Evolutionary conservation across 2,888 invertebrate species (phyloP).

Genomic region (Tolmerus cingulatus): DNA sequence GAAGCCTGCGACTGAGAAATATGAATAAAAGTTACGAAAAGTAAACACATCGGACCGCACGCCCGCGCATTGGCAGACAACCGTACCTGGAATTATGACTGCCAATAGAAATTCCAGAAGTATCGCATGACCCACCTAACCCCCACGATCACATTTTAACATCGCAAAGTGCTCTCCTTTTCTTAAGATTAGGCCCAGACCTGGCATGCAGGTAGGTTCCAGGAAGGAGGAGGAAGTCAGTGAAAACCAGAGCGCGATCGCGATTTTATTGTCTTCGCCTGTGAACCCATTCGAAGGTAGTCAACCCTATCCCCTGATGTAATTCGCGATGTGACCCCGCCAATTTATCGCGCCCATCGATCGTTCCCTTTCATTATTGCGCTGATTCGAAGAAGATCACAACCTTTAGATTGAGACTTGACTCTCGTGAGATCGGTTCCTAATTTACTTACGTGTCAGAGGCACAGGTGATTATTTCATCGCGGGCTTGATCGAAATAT

Average conservation of each 20-base stretch:
- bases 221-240: background rate
- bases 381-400: constrained; percentile 11
- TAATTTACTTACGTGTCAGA: constrained; percentile 21
- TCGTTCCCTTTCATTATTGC: constrained; percentile 40
- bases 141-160: constrained; percentile 46
- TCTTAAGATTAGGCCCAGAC: constrained; percentile 17
- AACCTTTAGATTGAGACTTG: constrained; percentile 6
- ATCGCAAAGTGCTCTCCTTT: constrained; percentile 37
- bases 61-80: background rate
- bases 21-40: background rate
- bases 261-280: constrained; percentile 38
- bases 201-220: background rate
- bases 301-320: constrained; percentile 43
- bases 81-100: constrained; percentile 41
- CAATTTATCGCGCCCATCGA: background rate
- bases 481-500: background rate
- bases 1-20: background rate
- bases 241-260: constrained; percentile 8
- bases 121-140: constrained; percentile 45
- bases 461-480: background rate
- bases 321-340: constrained; percentile 40
- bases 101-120: constrained; percentile 39
- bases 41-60: background rate
- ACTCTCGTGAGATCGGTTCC: constrained; percentile 1
- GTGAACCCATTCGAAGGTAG: constrained; percentile 19